Base-by-base conservation (phyloP, 2,888 invertebrate species). In the Lampropteryx suffumata region DNA sequence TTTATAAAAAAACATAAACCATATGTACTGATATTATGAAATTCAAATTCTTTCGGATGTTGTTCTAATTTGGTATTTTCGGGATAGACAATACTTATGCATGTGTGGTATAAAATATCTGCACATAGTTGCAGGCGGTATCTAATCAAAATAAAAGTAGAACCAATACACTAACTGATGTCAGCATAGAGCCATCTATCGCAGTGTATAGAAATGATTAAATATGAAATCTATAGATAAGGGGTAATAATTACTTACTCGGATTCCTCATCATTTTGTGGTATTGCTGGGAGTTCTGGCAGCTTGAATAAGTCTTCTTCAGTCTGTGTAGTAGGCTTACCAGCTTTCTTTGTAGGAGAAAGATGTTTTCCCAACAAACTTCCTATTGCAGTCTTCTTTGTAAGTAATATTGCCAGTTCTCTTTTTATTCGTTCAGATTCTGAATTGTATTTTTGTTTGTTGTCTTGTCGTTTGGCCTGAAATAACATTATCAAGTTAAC, bases 311-410 rank as follows among this genome's bases (percentile, higher is more conserved):
- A 77, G 59, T 94, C 92, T 69, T 93, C 93, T 59, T 86, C 74
- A 55, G 79, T 65, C 46, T 68, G 59, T 36, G 50, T 39, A 12
- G 24, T 28, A 11, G 46, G 34, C 54, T 53, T 59, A 57, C 57
- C 61, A 41, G 66, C 71, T 65, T 91, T 88, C 59, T 82, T 85
- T 21, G 37, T 14, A 6, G 91, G 84, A 39, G 90, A 88, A 67
- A 91, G 89, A 47, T 91, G 82, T 73, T 91, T 92, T 0, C 92
- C 90, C 40, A 95, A 76, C 0, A 93, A 92, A 68, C 92, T 92
- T 65, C 92, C 92, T n/a, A 98, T 92, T 0, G 95, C 95, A 12
- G 94, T 93, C 69, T 95, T 96, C 71, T 96, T 95, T 55, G 96
- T 92, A 10, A 97, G 79, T 39, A 95, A 93, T 42, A 93, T 90